Base-by-base conservation (phyloP, 1,140 invertebrate genomes). In the Drosophila grimshawi region DNA sequence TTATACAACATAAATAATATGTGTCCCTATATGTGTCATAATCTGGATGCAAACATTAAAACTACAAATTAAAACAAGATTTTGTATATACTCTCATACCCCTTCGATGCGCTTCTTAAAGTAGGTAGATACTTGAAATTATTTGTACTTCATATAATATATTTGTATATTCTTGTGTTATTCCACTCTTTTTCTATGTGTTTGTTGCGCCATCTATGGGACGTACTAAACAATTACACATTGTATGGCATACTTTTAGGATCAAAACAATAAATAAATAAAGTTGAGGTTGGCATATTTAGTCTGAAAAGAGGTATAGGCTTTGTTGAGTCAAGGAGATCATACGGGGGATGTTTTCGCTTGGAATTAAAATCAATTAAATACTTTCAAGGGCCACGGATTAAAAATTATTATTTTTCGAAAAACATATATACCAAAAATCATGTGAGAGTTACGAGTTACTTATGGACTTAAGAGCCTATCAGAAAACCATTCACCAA, bases 181-280 rank as follows among this genome's bases (percentile, higher is more conserved):
- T 3, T 46, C 3, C 19, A 19, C 11, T 19, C 11, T 11, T 19
- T 19, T 48, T 19, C 45, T 11, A 3, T 4, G 2, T 35, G 0
- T 29, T 33, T 2, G 6, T 30, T 6, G 49, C 57, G 66, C 57
- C 66, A 69, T 61, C 66, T 69, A 2, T 61, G 1, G 37, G 45
- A 5, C 19, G 30, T 0, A 7, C 19, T 11, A 3, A 7, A 2
- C 2, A 3, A 6, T 0, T 0, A 0, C 19, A 7, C 11, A 57
- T 46, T 11, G n/a, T 19, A 56, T 7, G 46, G 71, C 71, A 69
- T 51, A 69, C 59, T 69, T 63, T 69, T 46, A 52, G 71, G 65
- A 33, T 4, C 2, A 1, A 1, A 4, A 2, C 0, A 48, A n/a
- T 51, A 51, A 2, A 19, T 19, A 19, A 19, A 19, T 19, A 19